Evolutionary conservation across 2,113 vertebrate genomes (phyloP).

Genomic region (Cynopterus brachyotis): DNA sequence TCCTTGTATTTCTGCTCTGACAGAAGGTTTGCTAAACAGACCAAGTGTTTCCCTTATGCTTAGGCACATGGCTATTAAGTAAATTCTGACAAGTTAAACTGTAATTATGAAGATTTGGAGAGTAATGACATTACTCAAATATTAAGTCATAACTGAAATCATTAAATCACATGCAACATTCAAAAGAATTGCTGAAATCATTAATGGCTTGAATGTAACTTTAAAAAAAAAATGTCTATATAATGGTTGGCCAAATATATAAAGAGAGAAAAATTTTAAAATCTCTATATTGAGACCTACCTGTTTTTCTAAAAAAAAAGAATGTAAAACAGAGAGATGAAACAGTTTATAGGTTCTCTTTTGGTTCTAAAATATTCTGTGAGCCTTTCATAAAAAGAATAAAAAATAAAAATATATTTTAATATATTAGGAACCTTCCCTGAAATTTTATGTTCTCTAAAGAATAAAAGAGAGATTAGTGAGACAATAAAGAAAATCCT

Average conservation of each 20-base stretch:
- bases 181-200: background rate
- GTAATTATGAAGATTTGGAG: conserved; percentile 65
- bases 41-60: conserved; percentile 76
- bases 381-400: background rate
- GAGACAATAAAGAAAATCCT: background rate
- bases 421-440: background rate
- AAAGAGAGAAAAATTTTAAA: background rate
- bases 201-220: background rate
- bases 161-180: conserved; percentile 34
- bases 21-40: conserved; percentile 73
- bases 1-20: conserved; percentile 32
- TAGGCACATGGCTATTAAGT: conserved; percentile 76
- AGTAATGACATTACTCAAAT: conserved; percentile 65
- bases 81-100: conserved; percentile 72
- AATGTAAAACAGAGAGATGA: conserved; percentile 1
- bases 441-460: conserved; percentile 18
- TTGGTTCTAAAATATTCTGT: conserved; percentile 1
- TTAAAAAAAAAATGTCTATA: background rate
- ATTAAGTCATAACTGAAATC: conserved; percentile 75
- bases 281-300: background rate
- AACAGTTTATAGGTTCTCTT: background rate
- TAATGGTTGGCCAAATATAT: background rate
- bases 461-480: background rate
- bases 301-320: background rate
- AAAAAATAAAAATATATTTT: background rate